Conservation (phyloP, 2,888 invertebrate species). For the Creontiades dilutus region DNA sequence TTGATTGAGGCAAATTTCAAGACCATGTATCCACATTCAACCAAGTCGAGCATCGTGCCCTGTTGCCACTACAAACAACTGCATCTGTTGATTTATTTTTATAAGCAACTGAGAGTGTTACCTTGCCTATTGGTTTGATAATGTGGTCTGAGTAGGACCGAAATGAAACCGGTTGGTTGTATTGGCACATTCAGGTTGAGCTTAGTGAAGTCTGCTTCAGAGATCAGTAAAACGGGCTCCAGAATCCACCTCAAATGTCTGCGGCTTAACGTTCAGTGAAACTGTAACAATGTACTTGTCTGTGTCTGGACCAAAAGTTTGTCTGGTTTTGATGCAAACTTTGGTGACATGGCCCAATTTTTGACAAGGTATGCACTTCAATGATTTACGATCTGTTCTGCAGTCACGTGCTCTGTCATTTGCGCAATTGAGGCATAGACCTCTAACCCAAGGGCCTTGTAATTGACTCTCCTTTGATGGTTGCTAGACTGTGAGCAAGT, state of each 20-base stretch:
- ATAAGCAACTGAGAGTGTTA: conserved; percentile 49
- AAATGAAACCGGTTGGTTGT: conserved; percentile 3
- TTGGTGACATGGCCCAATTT: too few relatives aligned
- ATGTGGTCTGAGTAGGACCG: conserved; percentile 57
- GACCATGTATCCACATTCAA: conserved; percentile 55
- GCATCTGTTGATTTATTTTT: conserved; percentile 15
- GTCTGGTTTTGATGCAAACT: too few relatives aligned
- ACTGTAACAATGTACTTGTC: conserved; percentile 64
- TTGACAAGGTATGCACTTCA: too few relatives aligned
- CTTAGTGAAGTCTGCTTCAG: conserved; percentile 43
- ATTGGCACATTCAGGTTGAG: conserved; percentile 54
- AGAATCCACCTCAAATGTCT: conserved; percentile 59
- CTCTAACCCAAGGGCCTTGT: too few relatives aligned
- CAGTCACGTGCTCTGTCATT: too few relatives aligned
- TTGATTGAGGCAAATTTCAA: conserved; percentile 49
- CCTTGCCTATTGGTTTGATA: conserved; percentile 56
- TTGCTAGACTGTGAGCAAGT: too few relatives aligned
- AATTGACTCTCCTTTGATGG: too few relatives aligned
- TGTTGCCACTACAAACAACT: conserved; percentile 60
- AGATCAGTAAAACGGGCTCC: conserved; percentile 29
- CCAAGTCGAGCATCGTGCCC: conserved; percentile 62
- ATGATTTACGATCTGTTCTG: too few relatives aligned
- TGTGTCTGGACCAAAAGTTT: conserved; percentile 48
- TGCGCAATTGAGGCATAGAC: too few relatives aligned
- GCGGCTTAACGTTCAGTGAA: conserved; percentile 61